Conservation (phyloP, 2,888 invertebrate species). For the Elmis aenea region DNA sequence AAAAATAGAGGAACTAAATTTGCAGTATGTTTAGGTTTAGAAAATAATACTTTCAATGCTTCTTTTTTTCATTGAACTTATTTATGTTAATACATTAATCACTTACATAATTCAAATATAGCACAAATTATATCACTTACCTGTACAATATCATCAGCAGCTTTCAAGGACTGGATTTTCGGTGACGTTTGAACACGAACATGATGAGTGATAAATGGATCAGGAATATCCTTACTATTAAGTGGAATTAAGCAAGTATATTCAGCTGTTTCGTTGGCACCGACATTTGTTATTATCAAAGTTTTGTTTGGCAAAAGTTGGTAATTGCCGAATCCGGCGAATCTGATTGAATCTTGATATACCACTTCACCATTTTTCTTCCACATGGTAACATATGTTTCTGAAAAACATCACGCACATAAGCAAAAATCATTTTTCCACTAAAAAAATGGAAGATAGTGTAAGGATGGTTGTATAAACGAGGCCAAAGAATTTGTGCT, state of each 20-base stretch:
- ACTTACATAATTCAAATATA: too few relatives aligned
- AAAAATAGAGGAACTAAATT: too few relatives aligned
- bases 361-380: conserved; percentile 23
- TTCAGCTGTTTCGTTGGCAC: conserved; percentile 15
- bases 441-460: too few relatives aligned
- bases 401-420: too few relatives aligned
- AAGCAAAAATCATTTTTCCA: too few relatives aligned
- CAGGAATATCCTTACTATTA: conserved; percentile 1
- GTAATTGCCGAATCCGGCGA: conserved; percentile 9
- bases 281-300: conserved; percentile 12
- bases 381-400: conserved; percentile 26
- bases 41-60: too few relatives aligned
- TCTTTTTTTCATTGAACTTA: too few relatives aligned
- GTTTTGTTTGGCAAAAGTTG: conserved; percentile 10
- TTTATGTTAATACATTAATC: too few relatives aligned
- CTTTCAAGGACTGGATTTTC: conserved; percentile 16
- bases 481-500: too few relatives aligned
- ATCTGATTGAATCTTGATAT: conserved; percentile 25
- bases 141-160: conserved; percentile 8
- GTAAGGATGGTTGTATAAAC: too few relatives aligned
- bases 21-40: too few relatives aligned
- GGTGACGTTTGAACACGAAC: conserved; percentile 17
- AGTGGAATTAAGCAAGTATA: conserved; percentile 13
- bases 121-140: too few relatives aligned
- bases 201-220: conserved; percentile 9